These are phyloP conservation scores for Lithophane leautieri DNA, from an alignment of 2,888 invertebrate genomes.

Conservation along the genomic window DNA sequence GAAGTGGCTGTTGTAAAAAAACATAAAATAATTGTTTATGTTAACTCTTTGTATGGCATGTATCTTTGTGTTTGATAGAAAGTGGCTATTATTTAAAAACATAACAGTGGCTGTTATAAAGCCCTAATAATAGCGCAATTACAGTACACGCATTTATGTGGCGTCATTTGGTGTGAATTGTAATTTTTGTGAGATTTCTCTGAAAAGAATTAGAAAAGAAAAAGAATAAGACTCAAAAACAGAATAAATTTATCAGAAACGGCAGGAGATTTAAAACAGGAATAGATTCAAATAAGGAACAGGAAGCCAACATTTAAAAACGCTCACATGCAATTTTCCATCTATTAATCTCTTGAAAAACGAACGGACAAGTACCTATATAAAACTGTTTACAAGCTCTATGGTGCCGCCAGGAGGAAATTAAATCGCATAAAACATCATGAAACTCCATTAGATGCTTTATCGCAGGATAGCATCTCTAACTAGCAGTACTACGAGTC, in stretches of 20 bases:
- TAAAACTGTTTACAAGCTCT: conserved; percentile 41
- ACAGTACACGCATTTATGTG: conserved; percentile 13
- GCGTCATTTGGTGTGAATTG: conserved; percentile 6
- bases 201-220: neutral
- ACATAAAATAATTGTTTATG: conserved; percentile 22
- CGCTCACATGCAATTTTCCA: conserved; percentile 16
- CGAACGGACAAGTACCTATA: conserved; percentile 26
- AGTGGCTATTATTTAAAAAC: conserved; percentile 18
- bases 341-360: conserved; percentile 36
- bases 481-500: conserved; percentile 36
- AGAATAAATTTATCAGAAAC: neutral
- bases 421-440: conserved; percentile 63
- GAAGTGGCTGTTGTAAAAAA: conserved; percentile 32
- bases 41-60: conserved; percentile 34
- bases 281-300: conserved; percentile 9
- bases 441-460: conserved; percentile 54
- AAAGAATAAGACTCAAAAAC: neutral
- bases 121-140: conserved; percentile 19
- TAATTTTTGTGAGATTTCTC: neutral
- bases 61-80: conserved; percentile 33
- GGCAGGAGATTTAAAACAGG: neutral
- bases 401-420: conserved; percentile 51
- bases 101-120: conserved; percentile 20
- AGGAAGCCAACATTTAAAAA: conserved; percentile 10
- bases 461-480: conserved; percentile 56